phyloP scores from a whole-genome alignment of 2,113 vertebrate genomes.

The Poicephalus meyeri region DNA sequence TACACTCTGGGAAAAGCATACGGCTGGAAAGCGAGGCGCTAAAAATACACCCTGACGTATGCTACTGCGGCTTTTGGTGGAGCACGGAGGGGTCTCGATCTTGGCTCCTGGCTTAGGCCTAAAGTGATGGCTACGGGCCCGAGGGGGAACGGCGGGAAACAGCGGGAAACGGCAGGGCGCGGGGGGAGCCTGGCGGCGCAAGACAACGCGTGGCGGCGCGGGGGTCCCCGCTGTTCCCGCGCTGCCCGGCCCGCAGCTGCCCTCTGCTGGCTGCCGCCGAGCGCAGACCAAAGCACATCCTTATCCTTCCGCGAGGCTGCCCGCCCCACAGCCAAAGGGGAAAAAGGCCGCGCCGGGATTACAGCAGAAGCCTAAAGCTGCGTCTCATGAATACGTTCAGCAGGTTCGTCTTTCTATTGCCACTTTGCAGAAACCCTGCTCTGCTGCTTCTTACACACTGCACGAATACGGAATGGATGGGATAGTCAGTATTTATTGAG shows the following conservation, averaged over 20 bases:
- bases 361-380: background rate
- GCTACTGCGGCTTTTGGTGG: background rate
- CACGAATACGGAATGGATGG: background rate
- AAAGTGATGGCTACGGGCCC: background rate
- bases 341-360: background rate
- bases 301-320: background rate
- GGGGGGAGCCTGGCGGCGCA: too few species aligned
- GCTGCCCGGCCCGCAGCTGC: background rate
- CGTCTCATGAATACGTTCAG: background rate
- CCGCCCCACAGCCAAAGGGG: background rate
- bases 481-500: background rate
- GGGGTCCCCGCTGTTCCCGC: background rate
- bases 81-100: background rate
- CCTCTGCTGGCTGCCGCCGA: background rate
- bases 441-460: background rate
- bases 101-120: background rate
- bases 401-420: background rate
- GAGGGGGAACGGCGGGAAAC: background rate
- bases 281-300: background rate
- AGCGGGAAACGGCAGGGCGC: too few species aligned
- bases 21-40: background rate
- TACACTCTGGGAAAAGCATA: background rate
- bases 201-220: background rate
- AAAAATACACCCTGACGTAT: fast-evolving
- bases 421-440: background rate